Base-by-base conservation (phyloP, 2,888 invertebrate species). In the Phorcus lineatus region DNA sequence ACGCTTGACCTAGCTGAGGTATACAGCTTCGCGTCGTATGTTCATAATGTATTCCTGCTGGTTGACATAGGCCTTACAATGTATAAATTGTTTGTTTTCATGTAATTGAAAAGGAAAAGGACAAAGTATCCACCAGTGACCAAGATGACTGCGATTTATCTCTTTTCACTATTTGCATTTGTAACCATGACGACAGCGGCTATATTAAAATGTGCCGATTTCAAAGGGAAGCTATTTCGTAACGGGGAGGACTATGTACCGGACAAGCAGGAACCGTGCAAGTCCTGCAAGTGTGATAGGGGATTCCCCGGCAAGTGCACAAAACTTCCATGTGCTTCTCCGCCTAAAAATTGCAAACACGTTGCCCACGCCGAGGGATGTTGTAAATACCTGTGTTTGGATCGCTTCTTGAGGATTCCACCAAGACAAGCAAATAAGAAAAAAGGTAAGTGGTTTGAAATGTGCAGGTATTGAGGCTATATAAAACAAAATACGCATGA, bases 321-420 rank as follows among this genome's bases (percentile, higher is more conserved):
- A 36, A 17, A 70, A 70, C 70, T 70, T 24, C 70, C 70, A n/a
- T 70, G 70, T 19, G 11, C 36, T n/a, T 19, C 31, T 7, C 70
- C 70, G 1, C 70, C 70, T 0, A 40, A 31, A 17, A 40, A 70
- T 40, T 70, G 70, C 19, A 70, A 70, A 70, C 70, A 70, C 70
- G 40, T 70, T 17, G 70, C 40, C 3, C 70, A 70, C 31, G 70
- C 36, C n/a, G 70, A 70, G 36, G 70, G 70, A 0, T 70, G 70
- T 40, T 70, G 70, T 40, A 70, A 70, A 40, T 70, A 70, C n/a
- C 31, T 70, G n/a, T 70, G 70, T 36, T 36, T 70, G 40, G 70
- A 70, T 36, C 28, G 19, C 16, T 70, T 70, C 70, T 11, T 28
- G 40, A 31, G 70, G 13, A 47, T 13, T 47, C 47, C 47, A 47